These are phyloP conservation scores for Pelecanoides urinatrix DNA, from an alignment of 2,113 vertebrate species.

Conservation along the genomic window DNA sequence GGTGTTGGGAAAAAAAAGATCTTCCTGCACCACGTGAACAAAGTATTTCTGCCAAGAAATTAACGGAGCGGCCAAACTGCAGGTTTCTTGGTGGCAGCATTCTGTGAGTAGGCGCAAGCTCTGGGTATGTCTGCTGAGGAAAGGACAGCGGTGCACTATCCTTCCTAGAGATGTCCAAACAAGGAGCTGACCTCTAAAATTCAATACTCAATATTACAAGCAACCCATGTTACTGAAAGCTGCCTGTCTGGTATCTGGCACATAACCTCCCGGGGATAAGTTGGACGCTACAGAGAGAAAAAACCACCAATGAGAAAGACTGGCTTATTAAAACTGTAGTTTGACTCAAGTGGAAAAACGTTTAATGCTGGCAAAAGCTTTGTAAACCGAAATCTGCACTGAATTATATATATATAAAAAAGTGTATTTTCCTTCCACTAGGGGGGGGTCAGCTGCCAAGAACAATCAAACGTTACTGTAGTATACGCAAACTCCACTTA, in stretches of 20 bases:
- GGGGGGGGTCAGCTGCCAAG: not conserved
- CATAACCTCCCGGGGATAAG: rapidly evolving
- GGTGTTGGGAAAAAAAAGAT: no score
- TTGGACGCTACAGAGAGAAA: rapidly evolving
- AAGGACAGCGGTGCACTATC: not conserved
- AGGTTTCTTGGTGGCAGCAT: not conserved
- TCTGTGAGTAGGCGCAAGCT: not conserved
- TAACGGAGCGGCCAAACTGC: not conserved
- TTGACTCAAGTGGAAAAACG: not conserved
- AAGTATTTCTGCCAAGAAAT: not conserved
- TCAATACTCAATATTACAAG: not conserved
- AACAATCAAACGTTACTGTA: not conserved
- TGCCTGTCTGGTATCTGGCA: not conserved
- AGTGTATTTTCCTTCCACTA: not conserved
- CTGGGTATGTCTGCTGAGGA: not conserved
- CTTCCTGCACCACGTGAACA: not conserved
- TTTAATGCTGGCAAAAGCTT: not conserved
- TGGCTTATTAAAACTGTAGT: not conserved
- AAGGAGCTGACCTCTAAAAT: slow-evolving; percentile 3
- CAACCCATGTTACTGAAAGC: not conserved
- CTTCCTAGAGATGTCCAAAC: slow-evolving; percentile 29
- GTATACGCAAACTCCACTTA: not conserved
- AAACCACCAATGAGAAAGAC: not conserved
- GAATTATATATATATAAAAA: not conserved
- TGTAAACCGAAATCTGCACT: not conserved